These are phyloP conservation scores for Pygmarrhopalites habei DNA, from an alignment of 1,140 invertebrate genomes.

Conservation along the genomic window DNA sequence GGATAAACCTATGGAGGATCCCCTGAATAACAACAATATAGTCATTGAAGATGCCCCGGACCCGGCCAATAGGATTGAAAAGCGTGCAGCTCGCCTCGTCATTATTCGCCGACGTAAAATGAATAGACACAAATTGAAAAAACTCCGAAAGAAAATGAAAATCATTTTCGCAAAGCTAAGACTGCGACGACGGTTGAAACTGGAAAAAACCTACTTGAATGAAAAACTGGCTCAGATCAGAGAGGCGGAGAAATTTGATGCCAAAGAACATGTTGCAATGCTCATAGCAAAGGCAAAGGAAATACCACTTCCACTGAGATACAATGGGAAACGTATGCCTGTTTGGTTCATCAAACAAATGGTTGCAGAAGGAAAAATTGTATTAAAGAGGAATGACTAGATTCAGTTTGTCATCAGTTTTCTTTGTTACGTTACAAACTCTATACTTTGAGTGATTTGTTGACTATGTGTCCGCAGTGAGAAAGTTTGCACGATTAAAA, in stretches of 20 bases:
- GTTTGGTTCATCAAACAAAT: constrained; percentile 54
- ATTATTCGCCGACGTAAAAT: constrained; percentile 73
- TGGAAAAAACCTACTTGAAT: constrained; percentile 68
- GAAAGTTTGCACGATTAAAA: too few relatives aligned
- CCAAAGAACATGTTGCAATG: constrained; percentile 59
- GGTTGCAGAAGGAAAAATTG: constrained; percentile 28
- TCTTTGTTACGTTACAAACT: too few relatives aligned
- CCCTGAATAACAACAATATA: background rate
- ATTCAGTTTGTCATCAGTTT: too few relatives aligned
- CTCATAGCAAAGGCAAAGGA: constrained; percentile 57
- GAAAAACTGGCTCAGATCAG: constrained; percentile 60
- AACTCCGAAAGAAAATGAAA: constrained; percentile 68
- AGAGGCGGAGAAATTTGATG: constrained; percentile 64
- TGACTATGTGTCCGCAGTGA: too few relatives aligned
- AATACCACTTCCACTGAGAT: constrained; percentile 54
- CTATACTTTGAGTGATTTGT: too few relatives aligned
- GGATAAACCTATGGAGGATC: constrained; percentile 10
- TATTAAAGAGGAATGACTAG: too few relatives aligned
- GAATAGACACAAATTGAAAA: constrained; percentile 74
- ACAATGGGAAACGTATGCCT: constrained; percentile 58
- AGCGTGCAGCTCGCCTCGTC: constrained; percentile 63
- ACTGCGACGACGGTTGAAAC: constrained; percentile 58
- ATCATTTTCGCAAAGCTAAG: constrained; percentile 60
- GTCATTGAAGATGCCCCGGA: constrained; percentile 21
- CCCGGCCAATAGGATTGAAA: constrained; percentile 44